Evolutionary conservation across 2,113 vertebrate species (phyloP).

Genomic region (Boulengeromyrus knoepffleri): DNA sequence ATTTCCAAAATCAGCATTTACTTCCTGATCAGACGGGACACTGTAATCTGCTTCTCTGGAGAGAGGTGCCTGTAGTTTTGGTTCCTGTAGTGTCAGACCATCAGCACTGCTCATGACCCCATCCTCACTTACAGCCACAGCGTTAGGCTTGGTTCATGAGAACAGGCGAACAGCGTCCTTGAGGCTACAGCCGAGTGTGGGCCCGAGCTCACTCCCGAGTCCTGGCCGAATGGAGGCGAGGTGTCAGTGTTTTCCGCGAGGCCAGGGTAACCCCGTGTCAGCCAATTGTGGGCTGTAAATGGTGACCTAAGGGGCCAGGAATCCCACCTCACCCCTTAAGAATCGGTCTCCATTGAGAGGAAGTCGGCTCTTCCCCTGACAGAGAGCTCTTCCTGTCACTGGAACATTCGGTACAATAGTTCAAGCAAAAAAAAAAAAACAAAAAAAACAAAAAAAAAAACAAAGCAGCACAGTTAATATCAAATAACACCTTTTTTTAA

Average conservation of each 20-base stretch:
- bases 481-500: background rate
- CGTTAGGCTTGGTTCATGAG: background rate
- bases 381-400: background rate
- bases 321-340: constrained; percentile 42
- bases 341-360: constrained; percentile 25
- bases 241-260: background rate
- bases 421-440: no score
- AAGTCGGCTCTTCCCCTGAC: constrained; percentile 1
- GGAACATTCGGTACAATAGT: background rate
- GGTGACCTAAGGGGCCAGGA: background rate
- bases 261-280: background rate
- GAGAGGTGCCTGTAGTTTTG: background rate
- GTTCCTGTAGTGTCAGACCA: background rate
- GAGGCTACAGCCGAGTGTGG: background rate
- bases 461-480: background rate
- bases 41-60: background rate
- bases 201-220: background rate
- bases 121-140: background rate
- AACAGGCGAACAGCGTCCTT: background rate
- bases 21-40: background rate
- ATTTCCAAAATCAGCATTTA: background rate
- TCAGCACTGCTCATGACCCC: background rate
- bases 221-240: background rate
- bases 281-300: background rate
- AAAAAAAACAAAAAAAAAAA: no score